phyloP scores from a whole-genome alignment of 2,888 invertebrate genomes.

The Tetheella fluctuosa region DNA sequence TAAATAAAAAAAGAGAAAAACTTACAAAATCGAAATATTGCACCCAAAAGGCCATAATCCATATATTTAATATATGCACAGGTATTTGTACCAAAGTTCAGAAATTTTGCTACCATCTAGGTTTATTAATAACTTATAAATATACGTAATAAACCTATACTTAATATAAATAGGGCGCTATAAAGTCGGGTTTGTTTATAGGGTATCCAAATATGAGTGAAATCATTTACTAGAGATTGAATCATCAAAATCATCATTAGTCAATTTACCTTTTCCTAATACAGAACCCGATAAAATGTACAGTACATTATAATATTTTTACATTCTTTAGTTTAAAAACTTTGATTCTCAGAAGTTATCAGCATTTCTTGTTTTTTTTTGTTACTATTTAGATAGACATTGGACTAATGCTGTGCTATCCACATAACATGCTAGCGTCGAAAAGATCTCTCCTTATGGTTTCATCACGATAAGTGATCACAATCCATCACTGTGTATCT shows the following conservation, averaged over 20 bases:
- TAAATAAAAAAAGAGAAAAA: background rate
- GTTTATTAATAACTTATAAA: background rate
- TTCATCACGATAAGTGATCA: background rate
- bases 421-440: too few species aligned
- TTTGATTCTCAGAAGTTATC: too few species aligned
- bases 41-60: constrained; percentile 15
- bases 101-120: constrained; percentile 6
- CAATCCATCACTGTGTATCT: background rate
- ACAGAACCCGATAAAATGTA: background rate
- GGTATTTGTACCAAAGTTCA: constrained; percentile 22
- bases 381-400: too few species aligned
- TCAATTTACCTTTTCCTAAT: background rate
- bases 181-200: background rate
- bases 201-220: too few species aligned
- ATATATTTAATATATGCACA: constrained; percentile 22
- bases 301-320: too few species aligned
- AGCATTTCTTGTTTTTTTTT: too few species aligned
- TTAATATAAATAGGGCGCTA: background rate
- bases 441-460: background rate
- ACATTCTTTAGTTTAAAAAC: too few species aligned
- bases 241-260: too few species aligned
- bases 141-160: background rate
- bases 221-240: too few species aligned
- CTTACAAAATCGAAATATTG: constrained; percentile 16
- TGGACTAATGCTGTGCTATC: too few species aligned